Base-by-base conservation (phyloP, 2,113 vertebrate genomes). In the Kryptolebias marmoratus region DNA sequence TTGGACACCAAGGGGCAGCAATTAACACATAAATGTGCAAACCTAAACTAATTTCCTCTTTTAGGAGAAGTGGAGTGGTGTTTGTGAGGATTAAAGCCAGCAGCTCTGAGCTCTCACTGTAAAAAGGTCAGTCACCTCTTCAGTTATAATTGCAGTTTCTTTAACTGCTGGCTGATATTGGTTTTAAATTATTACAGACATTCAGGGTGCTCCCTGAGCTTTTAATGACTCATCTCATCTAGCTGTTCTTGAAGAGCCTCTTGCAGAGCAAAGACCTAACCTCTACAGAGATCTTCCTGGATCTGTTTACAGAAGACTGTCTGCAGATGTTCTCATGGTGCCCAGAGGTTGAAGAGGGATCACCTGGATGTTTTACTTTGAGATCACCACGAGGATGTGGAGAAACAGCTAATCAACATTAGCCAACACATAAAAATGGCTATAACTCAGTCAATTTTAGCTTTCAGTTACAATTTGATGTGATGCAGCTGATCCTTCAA, bases 11-110 rank as follows among this genome's bases (percentile, higher is more conserved):
- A 54, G 22, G 5, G 53, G 32, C 53, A 64, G 15, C 36, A 61
- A 81, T 75, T 64, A 68, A 77, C 57, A 31, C 60, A 50, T 52
- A 71, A 16, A 63, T n/a, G 31, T 63, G 45, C 57, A 73, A 60
- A 69, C 68, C 57, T 12, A 56, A 53, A 12, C 64, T 55, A 18
- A 68, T 62, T 65, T 79, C 45, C 60, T 50, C 22, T 32, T 58
- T 16, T 48, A 16, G 42, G 48, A 52, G 49, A 64, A 47, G 36
- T 50, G 32, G 44, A 28, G 53, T 62, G 2, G 16, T 50, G 32
- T 54, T 74, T 64, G 56, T 68, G 47, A 73, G 61, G n/a, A 22
- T 27, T 42, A 42, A 62, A 61, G 13, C 28, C 49, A 45, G 15
- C 31, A 73, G 71, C 27, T 42, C 39, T n/a, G n/a, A 54, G 0